A percentile compares a stretch with the other conserved stretches of the same genome.
Evolutionary conservation across 2,888 invertebrate genomes (phyloP).

Genomic region (Rotaria magnacalcarata): DNA sequence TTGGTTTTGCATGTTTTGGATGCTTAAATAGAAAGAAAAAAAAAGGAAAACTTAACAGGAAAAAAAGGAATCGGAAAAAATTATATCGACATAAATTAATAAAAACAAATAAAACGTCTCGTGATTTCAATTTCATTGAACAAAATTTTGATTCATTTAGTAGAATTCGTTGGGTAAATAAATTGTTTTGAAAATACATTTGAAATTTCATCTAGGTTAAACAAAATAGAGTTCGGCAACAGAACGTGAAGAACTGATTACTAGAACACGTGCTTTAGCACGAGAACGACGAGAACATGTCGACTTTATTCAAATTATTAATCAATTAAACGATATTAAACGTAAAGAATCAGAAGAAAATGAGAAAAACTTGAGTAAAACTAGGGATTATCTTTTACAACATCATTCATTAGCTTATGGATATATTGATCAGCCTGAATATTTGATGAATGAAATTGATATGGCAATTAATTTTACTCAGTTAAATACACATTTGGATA

Average conservation of each 20-base stretch:
- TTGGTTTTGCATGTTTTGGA: neutral
- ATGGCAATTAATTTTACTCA: slow-evolving; percentile 4
- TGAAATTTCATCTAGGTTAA: neutral
- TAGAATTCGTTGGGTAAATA: neutral
- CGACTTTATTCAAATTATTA: neutral
- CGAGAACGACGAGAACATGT: neutral
- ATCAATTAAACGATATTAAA: neutral
- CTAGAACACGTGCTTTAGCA: neutral
- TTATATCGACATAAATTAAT: too few relatives aligned
- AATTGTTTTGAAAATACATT: neutral
- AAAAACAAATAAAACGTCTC: neutral
- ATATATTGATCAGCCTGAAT: neutral
- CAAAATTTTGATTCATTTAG: neutral
- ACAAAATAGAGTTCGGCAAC: neutral
- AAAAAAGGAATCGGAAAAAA: neutral
- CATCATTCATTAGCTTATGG: neutral
- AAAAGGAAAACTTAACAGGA: too few relatives aligned
- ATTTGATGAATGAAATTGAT: neutral
- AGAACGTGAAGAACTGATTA: neutral
- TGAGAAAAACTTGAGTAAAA: too few relatives aligned
- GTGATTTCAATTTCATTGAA: neutral
- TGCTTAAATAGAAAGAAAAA: neutral
- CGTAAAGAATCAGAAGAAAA: neutral
- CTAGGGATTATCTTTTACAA: slow-evolving; percentile 16
- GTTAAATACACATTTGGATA: slow-evolving; percentile 18